Percentiles rank a stretch among this genome's conserved stretches.
phyloP scores from a whole-genome alignment of 2,797 vertebrate genomes.

The Microcaecilia unicolor region DNA sequence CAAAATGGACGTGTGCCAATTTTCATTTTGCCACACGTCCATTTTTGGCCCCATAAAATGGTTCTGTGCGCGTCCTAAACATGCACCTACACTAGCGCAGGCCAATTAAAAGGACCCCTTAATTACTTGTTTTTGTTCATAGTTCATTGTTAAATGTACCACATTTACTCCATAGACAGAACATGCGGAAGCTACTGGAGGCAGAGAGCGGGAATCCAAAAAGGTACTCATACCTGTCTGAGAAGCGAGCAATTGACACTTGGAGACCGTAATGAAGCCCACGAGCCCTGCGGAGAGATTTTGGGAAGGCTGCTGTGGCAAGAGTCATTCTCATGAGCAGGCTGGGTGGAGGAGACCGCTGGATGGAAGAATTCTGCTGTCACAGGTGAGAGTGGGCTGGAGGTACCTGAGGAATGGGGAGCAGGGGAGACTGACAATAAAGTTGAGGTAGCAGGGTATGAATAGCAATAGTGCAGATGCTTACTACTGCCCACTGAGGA shows the following conservation, averaged over 20 bases:
- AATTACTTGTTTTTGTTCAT: no score
- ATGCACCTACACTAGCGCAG: no score
- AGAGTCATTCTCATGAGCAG: constrained; percentile 49
- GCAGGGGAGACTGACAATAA: constrained; percentile 26
- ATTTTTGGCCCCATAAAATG: no score
- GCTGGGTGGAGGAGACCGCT: constrained; percentile 59
- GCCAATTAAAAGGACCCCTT: no score
- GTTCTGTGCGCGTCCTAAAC: no score
- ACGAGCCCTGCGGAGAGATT: constrained; percentile 80
- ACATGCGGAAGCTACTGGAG: no score
- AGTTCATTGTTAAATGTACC: no score
- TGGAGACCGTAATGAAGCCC: constrained; percentile 81
- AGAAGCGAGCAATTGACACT: constrained; percentile 75
- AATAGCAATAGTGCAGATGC: constrained; percentile 4
- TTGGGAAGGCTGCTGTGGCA: constrained; percentile 57
- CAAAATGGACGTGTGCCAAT: no score
- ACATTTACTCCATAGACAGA: no score
- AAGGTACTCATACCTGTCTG: constrained; percentile 52
- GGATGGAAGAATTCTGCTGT: constrained; percentile 87
- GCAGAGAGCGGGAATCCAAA: no score
- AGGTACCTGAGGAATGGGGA: constrained; percentile 40
- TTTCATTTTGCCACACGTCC: no score
- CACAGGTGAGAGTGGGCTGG: constrained; percentile 64
- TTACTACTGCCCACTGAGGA: background rate
- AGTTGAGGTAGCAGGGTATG: constrained; percentile 6